phyloP scores from a whole-genome alignment of 2,113 vertebrate species.

The Pterocles burchelli region DNA sequence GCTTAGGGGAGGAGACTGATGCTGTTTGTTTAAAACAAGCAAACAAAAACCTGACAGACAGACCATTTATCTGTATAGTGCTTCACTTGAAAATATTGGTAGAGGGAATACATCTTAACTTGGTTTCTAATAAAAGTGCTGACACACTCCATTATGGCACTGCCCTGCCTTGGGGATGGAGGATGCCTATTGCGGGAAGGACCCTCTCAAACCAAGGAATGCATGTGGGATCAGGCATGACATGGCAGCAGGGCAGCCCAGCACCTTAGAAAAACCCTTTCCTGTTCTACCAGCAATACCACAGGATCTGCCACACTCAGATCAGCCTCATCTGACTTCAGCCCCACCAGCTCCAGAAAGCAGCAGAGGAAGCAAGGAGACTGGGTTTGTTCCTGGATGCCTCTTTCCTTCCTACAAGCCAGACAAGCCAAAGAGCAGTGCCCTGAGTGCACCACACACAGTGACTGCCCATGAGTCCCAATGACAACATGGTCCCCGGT shows the following conservation, averaged over 20 bases:
- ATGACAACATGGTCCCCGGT: neutral
- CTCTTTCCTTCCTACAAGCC: neutral
- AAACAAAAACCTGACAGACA: slow-evolving; percentile 67
- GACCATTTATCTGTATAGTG: slow-evolving; percentile 51
- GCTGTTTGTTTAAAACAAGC: slow-evolving; percentile 62
- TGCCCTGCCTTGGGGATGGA: neutral
- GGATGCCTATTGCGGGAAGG: neutral
- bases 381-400: neutral
- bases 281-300: neutral
- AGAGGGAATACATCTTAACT: neutral
- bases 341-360: neutral
- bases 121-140: slow-evolving; percentile 34
- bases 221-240: neutral
- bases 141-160: neutral
- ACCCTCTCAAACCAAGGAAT: neutral
- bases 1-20: slow-evolving; percentile 56
- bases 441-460: rapidly evolving
- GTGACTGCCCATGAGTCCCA: neutral
- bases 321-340: neutral
- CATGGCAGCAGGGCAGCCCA: neutral
- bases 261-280: neutral
- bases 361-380: neutral
- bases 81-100: slow-evolving; percentile 21
- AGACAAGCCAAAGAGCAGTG: neutral
- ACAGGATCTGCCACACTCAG: neutral